Evolutionary conservation across 2,888 invertebrate genomes (phyloP).

Genomic region (Pheosia tremula): DNA sequence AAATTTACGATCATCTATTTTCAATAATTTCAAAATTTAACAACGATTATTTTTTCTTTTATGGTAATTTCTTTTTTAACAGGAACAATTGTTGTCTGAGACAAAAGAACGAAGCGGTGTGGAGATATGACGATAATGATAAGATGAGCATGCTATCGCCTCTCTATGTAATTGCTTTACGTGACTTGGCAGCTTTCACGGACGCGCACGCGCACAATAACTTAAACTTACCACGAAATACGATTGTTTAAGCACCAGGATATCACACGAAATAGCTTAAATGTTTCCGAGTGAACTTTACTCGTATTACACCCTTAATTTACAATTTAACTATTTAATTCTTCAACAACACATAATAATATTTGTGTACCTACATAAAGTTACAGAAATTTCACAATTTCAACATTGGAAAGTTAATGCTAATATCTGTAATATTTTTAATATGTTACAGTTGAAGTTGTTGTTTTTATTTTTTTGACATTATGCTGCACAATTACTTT

Average conservation of each 20-base stretch:
- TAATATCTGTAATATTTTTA: neutral
- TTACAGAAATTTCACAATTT: neutral
- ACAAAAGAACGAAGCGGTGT: constrained; percentile 41
- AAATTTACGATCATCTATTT: too few species aligned
- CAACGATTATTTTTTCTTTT: neutral
- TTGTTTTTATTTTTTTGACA: neutral
- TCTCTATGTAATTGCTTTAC: constrained; percentile 50
- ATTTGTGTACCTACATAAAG: neutral
- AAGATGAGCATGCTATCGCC: constrained; percentile 34
- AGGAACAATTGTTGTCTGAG: constrained; percentile 15
- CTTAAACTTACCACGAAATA: constrained; percentile 18
- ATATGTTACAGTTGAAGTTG: neutral
- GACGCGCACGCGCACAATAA: constrained; percentile 27
- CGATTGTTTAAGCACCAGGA: neutral
- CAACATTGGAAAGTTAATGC: neutral
- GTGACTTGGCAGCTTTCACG: constrained; percentile 58
- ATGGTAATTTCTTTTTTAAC: neutral
- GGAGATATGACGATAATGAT: constrained; percentile 43
- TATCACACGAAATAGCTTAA: neutral
- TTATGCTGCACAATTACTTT: neutral
- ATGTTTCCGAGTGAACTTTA: neutral
- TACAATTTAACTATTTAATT: neutral
- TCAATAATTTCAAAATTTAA: too few species aligned
- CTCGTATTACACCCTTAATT: neutral
- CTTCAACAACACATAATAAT: neutral